Conservation (phyloP, 2,888 invertebrate species). For the Cyclophora albipunctata region DNA sequence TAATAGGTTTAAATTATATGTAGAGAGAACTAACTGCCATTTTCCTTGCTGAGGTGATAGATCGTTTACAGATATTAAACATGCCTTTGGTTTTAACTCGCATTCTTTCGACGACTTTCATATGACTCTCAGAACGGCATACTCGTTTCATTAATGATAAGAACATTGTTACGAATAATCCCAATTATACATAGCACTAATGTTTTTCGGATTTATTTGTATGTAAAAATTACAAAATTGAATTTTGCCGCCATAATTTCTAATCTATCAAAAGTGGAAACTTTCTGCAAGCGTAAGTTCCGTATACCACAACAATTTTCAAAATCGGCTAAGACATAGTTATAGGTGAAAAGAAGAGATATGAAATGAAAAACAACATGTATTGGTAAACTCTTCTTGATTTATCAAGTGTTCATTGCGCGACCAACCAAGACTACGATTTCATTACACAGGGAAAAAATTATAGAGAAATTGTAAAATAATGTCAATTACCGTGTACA, state of each 20-base stretch:
- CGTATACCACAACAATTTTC: too few species aligned
- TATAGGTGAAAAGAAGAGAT: too few species aligned
- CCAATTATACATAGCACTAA: background rate
- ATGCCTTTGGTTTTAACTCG: constrained; percentile 11
- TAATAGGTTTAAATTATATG: constrained; percentile 75
- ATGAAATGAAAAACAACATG: too few species aligned
- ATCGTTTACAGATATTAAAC: constrained; percentile 35
- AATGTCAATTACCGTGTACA: constrained; percentile 69
- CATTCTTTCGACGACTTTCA: constrained; percentile 4
- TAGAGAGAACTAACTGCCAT: constrained; percentile 68
- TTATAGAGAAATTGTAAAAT: constrained; percentile 68
- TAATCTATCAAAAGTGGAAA: too few species aligned
- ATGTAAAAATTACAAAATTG: too few species aligned
- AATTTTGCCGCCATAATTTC: too few species aligned
- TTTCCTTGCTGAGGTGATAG: constrained; percentile 56
- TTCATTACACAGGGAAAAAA: constrained; percentile 57
- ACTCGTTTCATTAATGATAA: too few species aligned
- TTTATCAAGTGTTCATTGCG: constrained; percentile 21
- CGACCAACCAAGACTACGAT: constrained; percentile 53
- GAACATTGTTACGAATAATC: background rate
- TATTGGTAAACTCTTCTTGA: too few species aligned
- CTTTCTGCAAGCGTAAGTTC: too few species aligned
- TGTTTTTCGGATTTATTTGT: too few species aligned
- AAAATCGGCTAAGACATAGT: too few species aligned
- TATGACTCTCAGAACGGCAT: background rate